Conservation (phyloP, 2,888 invertebrate genomes). For the Dyspetes luteomarginatus region DNA sequence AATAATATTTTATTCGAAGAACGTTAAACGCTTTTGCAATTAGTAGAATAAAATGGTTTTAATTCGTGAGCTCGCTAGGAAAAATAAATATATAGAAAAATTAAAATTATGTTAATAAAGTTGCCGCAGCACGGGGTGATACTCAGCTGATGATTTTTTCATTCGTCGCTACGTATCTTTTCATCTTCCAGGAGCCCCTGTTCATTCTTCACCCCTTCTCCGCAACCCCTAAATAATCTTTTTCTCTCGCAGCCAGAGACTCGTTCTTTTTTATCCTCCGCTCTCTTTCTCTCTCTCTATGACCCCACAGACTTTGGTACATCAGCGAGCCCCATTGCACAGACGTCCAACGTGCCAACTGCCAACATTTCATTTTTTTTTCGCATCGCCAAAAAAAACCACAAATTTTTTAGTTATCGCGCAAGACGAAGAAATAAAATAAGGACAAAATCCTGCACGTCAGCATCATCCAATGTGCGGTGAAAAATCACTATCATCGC, state of each 20-base stretch:
- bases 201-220: slow-evolving; percentile 36
- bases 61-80: too few relatives aligned
- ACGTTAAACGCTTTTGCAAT: too few relatives aligned
- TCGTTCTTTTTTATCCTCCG: slow-evolving; percentile 50
- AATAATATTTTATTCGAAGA: too few relatives aligned
- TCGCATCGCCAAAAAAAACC: slow-evolving; percentile 22
- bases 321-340: slow-evolving; percentile 20
- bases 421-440: slow-evolving; percentile 1
- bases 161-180: background rate
- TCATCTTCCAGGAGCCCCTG: slow-evolving; percentile 34
- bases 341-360: slow-evolving; percentile 62
- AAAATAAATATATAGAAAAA: slow-evolving; percentile 25
- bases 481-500: slow-evolving; percentile 59
- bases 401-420: slow-evolving; percentile 48
- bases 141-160: slow-evolving; percentile 4
- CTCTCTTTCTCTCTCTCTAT: slow-evolving; percentile 38
- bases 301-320: slow-evolving; percentile 15
- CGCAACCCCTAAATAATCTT: slow-evolving; percentile 22
- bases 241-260: slow-evolving; percentile 32
- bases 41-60: too few relatives aligned
- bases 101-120: slow-evolving; percentile 37
- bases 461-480: background rate
- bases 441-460: slow-evolving; percentile 33
- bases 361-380: slow-evolving; percentile 52
- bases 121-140: background rate